Conservation (phyloP, 2,888 invertebrate species). For the Therioaphis trifolii region DNA sequence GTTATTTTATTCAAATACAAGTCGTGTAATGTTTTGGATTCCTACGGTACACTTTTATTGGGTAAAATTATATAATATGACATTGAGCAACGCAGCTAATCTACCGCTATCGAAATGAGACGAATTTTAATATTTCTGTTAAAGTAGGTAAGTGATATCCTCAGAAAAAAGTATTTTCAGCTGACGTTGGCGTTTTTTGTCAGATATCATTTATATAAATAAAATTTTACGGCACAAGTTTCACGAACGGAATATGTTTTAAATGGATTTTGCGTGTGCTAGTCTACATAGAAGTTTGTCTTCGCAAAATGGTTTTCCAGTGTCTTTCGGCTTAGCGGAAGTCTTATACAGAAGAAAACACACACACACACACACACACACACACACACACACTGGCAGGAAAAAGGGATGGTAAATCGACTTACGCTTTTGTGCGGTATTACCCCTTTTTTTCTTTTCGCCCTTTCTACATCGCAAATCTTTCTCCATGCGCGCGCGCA, state of each 20-base stretch:
- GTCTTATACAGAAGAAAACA: constrained; percentile 35
- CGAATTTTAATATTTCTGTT: neutral
- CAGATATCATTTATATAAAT: neutral
- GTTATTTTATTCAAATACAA: constrained; percentile 40
- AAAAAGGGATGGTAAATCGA: constrained; percentile 50
- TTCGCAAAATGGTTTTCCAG: constrained; percentile 58
- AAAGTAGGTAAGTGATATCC: too few species aligned
- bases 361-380: constrained; percentile 7
- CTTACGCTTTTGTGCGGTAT: constrained; percentile 60
- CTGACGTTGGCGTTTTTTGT: neutral
- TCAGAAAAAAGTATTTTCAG: too few species aligned
- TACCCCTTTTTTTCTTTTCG: constrained; percentile 58
- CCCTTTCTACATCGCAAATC: constrained; percentile 46
- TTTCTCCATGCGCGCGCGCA: constrained; percentile 22
- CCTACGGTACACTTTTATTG: constrained; percentile 24
- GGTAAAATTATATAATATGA: neutral
- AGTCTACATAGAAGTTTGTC: constrained; percentile 30
- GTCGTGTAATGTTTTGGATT: constrained; percentile 14
- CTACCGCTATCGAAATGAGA: too few species aligned
- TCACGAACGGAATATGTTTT: constrained; percentile 49
- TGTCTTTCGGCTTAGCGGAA: constrained; percentile 57
- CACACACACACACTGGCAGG: neutral
- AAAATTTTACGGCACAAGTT: constrained; percentile 52
- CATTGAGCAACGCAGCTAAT: too few species aligned
- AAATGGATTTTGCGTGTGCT: constrained; percentile 53